Evolutionary conservation across 2,113 vertebrate species (phyloP).

Genomic region (Genyomyrus donnyi): DNA sequence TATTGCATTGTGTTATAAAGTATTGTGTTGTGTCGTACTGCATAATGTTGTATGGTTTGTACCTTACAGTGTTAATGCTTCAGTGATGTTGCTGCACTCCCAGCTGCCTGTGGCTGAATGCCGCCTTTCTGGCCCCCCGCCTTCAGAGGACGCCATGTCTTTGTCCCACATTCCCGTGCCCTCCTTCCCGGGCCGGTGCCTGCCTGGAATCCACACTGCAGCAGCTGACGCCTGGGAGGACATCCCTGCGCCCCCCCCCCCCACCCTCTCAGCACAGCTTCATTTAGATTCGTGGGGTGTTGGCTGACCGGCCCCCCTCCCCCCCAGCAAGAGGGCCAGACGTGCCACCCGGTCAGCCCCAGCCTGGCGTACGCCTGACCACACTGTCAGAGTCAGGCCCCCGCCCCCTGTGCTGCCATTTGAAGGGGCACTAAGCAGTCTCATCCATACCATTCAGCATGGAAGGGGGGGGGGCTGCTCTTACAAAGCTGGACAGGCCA

Average conservation of each 20-base stretch:
- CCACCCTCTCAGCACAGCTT: neutral
- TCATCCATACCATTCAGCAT: neutral
- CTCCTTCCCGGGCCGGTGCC: neutral
- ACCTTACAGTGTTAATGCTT: neutral
- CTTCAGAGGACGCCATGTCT: neutral
- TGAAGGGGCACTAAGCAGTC: neutral
- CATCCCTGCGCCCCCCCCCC: neutral
- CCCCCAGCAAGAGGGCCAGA: neutral
- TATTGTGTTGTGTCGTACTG: neutral
- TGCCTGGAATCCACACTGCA: neutral
- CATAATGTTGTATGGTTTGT: neutral
- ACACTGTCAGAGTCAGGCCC: neutral
- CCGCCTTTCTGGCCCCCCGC: neutral
- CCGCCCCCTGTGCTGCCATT: neutral
- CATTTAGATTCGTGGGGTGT: neutral
- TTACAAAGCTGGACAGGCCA: neutral
- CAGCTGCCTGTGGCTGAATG: neutral
- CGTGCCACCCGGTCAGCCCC: neutral
- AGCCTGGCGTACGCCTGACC: neutral
- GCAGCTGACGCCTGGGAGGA: neutral
- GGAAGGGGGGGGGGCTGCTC: neutral
- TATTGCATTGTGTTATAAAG: neutral
- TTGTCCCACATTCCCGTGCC: neutral
- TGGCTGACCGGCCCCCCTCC: neutral
- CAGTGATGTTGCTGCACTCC: neutral